Evolutionary conservation across 2,888 invertebrate species (phyloP), one percentile per base, ranked within the genome.

Genomic region (Galeruca laticollis): DNA sequence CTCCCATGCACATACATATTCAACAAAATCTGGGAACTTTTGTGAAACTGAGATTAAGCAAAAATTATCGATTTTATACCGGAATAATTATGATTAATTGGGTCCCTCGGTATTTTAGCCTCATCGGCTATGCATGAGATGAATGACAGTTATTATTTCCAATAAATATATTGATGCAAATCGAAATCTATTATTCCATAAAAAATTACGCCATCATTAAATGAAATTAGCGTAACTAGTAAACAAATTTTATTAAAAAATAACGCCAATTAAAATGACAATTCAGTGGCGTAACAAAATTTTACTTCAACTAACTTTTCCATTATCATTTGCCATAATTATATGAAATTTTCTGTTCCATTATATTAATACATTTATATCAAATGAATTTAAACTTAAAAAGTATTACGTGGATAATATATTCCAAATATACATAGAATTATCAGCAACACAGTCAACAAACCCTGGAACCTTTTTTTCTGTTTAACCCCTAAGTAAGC

Each of bases 141-240:
- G 68, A 71, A 71, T 71, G 68, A 71, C 67, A 71, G 64, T 71
- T 68, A 68, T 71, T 63, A 71, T 64, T 71, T 64, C 52, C 26
- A 64, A 60, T 71, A 63, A 70, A 67, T 68, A 68, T 54, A 56
- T 68, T 68, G 60, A 63, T 68, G 71, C 64, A 71, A 71, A 70
- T 68, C 60, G 37, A 67, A 71, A 71, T 60, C 63, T 64, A 68
- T 71, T 68, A 71, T 68, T 18, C 54, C 60, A 60, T 63, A 71
- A 71, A 66, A 65, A 66, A 66, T 60, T 33, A 60, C 59, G 37
- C 37, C 26, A 33, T 66, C 49, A 49, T 60, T 56, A 47, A n/a
- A 31, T 43, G 20, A 66, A 66, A 59, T 65, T 40, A 57, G 33
- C 40, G n/a, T 60, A 51, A 59, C 20, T 37, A 65, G 33, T 57